Conservation (phyloP, 2,888 invertebrate species). For the Pterobdella sp. region DNA sequence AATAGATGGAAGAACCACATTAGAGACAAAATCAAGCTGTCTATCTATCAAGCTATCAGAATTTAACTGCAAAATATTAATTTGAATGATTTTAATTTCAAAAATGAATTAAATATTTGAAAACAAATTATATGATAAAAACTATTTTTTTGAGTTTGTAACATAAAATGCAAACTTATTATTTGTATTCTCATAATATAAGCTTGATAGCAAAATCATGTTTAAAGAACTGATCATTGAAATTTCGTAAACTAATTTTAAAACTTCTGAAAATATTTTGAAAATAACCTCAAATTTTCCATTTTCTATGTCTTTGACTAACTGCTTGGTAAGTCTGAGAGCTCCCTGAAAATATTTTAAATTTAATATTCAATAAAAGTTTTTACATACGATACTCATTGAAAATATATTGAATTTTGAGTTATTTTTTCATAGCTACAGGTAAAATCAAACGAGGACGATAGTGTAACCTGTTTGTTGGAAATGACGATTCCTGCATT, state of each 20-base stretch:
- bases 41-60: background rate
- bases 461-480: slow-evolving; percentile 15
- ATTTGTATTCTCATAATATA: background rate
- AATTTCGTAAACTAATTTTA: no score
- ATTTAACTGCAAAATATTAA: background rate
- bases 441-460: background rate
- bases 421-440: slow-evolving; percentile 3
- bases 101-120: background rate
- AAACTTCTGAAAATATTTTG: no score
- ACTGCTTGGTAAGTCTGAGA: background rate
- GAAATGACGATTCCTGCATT: slow-evolving; percentile 29
- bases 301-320: background rate
- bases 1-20: slow-evolving; percentile 23
- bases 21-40: slow-evolving; percentile 23
- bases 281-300: background rate
- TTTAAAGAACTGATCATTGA: no score
- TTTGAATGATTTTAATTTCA: background rate
- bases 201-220: background rate
- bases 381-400: background rate
- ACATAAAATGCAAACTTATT: background rate
- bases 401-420: slow-evolving; percentile 4
- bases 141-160: background rate
- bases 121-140: background rate
- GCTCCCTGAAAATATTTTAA: background rate
- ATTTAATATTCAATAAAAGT: background rate